Evolutionary conservation across 2,113 vertebrate species (phyloP).

Genomic region (Thamnophis sirtalis): DNA sequence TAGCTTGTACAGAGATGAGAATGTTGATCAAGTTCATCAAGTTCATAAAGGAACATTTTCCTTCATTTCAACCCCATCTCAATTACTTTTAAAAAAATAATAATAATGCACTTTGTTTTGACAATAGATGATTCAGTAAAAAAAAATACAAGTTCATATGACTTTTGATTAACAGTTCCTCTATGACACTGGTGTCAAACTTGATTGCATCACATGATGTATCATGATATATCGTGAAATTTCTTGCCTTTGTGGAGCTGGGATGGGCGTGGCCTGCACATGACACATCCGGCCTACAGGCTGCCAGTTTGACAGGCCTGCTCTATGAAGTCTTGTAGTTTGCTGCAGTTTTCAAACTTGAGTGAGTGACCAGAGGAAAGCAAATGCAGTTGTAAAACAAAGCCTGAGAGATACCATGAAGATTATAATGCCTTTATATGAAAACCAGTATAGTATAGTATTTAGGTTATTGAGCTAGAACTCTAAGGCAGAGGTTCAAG

Average conservation of each 20-base stretch:
- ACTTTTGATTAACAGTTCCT: not conserved
- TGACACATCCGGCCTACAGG: too few relatives aligned
- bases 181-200: not conserved
- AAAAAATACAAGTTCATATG: not conserved
- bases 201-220: too few relatives aligned
- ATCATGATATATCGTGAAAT: too few relatives aligned
- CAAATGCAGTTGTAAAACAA: conserved; percentile 41
- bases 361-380: not conserved
- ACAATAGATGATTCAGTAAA: not conserved
- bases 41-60: not conserved
- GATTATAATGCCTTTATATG: conserved; percentile 43
- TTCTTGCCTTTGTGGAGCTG: too few relatives aligned
- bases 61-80: not conserved
- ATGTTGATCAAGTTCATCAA: not conserved
- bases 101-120: not conserved
- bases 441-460: not conserved
- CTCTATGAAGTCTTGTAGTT: not conserved
- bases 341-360: not conserved
- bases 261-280: too few relatives aligned
- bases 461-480: not conserved
- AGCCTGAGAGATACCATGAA: conserved; percentile 43
- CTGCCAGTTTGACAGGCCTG: too few relatives aligned
- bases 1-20: not conserved
- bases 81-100: not conserved
- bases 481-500: not conserved